Evolutionary conservation across 2,113 vertebrate species (phyloP).

Genomic region (Coregonus clupeaformis): DNA sequence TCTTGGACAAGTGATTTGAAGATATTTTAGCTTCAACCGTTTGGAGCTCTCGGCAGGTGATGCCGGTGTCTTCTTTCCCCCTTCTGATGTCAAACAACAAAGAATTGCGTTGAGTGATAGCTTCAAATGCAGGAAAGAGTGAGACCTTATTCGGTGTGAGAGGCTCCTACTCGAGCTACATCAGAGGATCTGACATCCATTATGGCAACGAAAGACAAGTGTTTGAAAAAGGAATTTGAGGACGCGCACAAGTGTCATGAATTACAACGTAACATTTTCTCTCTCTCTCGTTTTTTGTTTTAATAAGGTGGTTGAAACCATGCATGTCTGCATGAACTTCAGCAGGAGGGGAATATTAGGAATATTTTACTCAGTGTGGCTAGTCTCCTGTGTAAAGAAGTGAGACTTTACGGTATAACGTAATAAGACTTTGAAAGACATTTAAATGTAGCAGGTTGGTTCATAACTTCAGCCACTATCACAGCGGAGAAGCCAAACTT

Average conservation of each 20-base stretch:
- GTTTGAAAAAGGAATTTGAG: slow-evolving; percentile 97
- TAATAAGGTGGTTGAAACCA: slow-evolving; percentile 99
- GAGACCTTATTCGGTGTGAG: slow-evolving; percentile 89
- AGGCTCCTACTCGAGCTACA: slow-evolving; percentile 88
- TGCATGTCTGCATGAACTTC: slow-evolving; percentile 95
- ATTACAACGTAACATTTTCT: slow-evolving; percentile 70
- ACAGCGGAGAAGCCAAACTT: slow-evolving; percentile 33
- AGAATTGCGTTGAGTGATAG: slow-evolving; percentile 91
- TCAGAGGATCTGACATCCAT: slow-evolving; percentile 99
- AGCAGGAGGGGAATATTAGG: slow-evolving; percentile 85
- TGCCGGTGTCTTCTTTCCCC: slow-evolving; percentile 82
- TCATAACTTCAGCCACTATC: slow-evolving; percentile 37
- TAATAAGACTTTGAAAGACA: slow-evolving; percentile 50
- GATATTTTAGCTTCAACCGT: slow-evolving; percentile 95
- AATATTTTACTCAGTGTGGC: slow-evolving; percentile 90
- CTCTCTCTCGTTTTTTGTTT: slow-evolving; percentile 61
- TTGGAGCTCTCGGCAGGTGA: slow-evolving; percentile 98
- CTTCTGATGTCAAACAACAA: slow-evolving; percentile 98
- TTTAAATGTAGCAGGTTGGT: slow-evolving; percentile 23
- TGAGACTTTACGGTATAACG: neutral
- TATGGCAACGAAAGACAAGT: slow-evolving; percentile 97
- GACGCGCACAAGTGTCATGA: slow-evolving; percentile 85
- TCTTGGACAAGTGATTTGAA: slow-evolving; percentile 99
- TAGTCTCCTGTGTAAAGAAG: slow-evolving; percentile 74
- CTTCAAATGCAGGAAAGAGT: slow-evolving; percentile 88